Conservation (phyloP, 2,888 invertebrate species). For the Phragmatobia fuliginosa region DNA sequence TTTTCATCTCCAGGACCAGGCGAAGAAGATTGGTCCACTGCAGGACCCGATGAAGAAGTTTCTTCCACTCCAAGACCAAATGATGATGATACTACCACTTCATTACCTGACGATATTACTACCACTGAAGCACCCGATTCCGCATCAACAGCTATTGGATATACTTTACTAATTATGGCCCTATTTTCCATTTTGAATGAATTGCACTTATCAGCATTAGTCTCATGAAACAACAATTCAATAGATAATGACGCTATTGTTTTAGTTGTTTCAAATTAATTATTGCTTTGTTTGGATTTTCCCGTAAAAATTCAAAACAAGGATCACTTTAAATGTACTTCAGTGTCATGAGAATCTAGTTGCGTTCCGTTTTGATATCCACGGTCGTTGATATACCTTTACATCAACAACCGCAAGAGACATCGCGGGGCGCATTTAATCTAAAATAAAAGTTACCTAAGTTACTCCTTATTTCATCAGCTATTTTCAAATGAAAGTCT, state of each 20-base stretch:
- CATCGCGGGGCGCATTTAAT: too few relatives aligned
- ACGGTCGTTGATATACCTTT: too few relatives aligned
- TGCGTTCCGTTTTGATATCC: too few relatives aligned
- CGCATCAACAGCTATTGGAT: conserved; percentile 67
- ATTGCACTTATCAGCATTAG: conserved; percentile 60
- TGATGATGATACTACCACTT: conserved; percentile 13
- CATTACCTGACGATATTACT: conserved; percentile 26
- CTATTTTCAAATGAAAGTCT: too few relatives aligned
- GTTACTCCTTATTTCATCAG: too few relatives aligned
- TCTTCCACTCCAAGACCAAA: conserved; percentile 20
- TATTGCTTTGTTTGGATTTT: conserved; percentile 46
- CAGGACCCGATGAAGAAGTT: conserved; percentile 43
- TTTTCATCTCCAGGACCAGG: too few relatives aligned
- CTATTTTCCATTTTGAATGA: conserved; percentile 65
- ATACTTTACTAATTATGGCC: conserved; percentile 68
- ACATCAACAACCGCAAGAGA: too few relatives aligned
- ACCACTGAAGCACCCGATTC: conserved; percentile 51
- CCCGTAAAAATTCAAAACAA: conserved; percentile 47
- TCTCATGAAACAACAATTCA: conserved; percentile 57
- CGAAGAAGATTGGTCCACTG: too few relatives aligned
- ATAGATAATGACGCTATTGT: conserved; percentile 50
- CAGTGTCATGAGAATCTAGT: too few relatives aligned
- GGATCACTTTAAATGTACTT: conserved; percentile 6
- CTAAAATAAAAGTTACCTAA: too few relatives aligned
- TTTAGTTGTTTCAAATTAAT: conserved; percentile 21